These are phyloP conservation scores for Trachymyrmex septentrionalis DNA, from an alignment of 1,140 invertebrate species.

Conservation along the genomic window DNA sequence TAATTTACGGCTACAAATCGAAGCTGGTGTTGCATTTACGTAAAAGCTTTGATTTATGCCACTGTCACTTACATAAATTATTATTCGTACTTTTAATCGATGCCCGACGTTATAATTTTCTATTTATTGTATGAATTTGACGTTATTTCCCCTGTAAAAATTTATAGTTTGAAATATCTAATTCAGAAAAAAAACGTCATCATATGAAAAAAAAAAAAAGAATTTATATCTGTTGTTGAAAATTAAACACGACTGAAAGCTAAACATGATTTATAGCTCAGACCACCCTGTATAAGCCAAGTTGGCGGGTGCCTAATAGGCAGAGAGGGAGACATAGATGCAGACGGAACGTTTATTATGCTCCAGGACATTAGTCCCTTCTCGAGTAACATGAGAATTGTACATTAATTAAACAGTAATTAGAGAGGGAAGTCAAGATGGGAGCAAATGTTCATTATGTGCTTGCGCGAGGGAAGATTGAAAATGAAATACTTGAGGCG, in stretches of 20 bases:
- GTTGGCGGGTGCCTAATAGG: slow-evolving; percentile 16
- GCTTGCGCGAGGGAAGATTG: background rate
- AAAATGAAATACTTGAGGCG: slow-evolving; percentile 6
- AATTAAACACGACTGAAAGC: slow-evolving; percentile 16
- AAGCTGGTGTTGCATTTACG: slow-evolving; percentile 15
- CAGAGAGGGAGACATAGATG: slow-evolving; percentile 29
- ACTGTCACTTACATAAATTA: slow-evolving; percentile 24
- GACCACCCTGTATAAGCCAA: slow-evolving; percentile 1
- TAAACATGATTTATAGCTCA: slow-evolving; percentile 16
- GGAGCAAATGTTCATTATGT: slow-evolving; percentile 39
- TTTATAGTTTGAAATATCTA: background rate
- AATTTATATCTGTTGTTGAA: background rate
- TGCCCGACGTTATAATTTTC: background rate
- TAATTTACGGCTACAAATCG: slow-evolving; percentile 46
- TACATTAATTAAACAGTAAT: slow-evolving; percentile 59
- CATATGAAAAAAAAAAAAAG: background rate
- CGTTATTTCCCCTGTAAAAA: background rate
- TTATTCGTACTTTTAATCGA: slow-evolving; percentile 21
- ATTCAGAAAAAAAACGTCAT: background rate
- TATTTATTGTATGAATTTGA: background rate
- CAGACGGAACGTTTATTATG: slow-evolving; percentile 55
- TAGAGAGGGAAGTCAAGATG: slow-evolving; percentile 47
- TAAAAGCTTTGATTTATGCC: slow-evolving; percentile 36
- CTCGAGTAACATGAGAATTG: slow-evolving; percentile 49
- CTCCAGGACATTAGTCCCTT: slow-evolving; percentile 48